Base-by-base conservation (phyloP, 2,888 invertebrate genomes). In the Spatulosminthurus flaviceps region DNA sequence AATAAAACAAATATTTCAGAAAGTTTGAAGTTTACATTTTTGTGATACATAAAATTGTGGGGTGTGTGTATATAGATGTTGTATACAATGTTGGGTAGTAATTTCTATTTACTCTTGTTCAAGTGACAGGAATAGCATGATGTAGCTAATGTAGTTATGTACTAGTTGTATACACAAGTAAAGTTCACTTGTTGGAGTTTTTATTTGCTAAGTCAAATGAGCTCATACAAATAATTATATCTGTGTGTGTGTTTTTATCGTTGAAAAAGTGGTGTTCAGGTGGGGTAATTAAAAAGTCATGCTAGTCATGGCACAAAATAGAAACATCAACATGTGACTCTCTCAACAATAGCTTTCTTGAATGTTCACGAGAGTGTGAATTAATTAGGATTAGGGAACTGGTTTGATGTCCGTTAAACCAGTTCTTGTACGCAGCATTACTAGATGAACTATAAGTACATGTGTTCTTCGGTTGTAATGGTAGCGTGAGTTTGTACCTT, bases 371-470 rank as follows among this genome's bases (percentile, higher is more conserved):
- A 81, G 83, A 84, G 84, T 83, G 83, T 84, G 84, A 84, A 83
- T 84, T 84, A 84, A 84, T 84, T 84, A 84, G 83, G 83, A 84
- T 83, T 84, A 83, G 76, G 80, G 80, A 84, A 84, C 83, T 79
- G 82, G 84, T 83, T 84, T 83, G 79, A 80, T 80, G 82, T 81
- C 81, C 81, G 79, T 82, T 83, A 83, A 84, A 84, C 84, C 82
- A 83, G 84, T 84, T 84, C 77, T 72, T 61, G 28, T 26, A 72
- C 26, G 28, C 51, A 26, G 51, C 7, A 26, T 51, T 51, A 51
- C n/a, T n/a, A n/a, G n/a, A n/a, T 51, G 28, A 67, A 67, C 26
- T 67, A 28, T 24, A 24, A 16, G 67, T 75, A 75, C 75, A 75
- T 75, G 75, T 75, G 75, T 75, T 75, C 75, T n/a, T 75, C 75